Evolutionary conservation across 1,140 invertebrate species (phyloP).

Genomic region (Drosophila takahashii): DNA sequence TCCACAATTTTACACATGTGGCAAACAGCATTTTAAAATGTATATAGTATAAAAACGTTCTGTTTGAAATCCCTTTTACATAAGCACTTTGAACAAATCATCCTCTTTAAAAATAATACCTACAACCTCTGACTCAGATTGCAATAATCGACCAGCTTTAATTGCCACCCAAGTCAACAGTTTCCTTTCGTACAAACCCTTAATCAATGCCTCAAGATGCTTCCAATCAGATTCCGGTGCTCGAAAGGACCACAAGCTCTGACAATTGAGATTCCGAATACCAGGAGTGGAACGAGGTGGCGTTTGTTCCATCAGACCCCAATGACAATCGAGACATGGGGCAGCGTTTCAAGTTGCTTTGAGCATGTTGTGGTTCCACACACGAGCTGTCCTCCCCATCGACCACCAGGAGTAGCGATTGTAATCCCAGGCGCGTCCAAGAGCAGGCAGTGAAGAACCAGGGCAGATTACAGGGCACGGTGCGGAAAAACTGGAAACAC

Average conservation of each 20-base stretch:
- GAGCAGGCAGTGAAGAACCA: conserved; percentile 36
- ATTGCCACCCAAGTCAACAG: neutral
- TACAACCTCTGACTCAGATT: neutral
- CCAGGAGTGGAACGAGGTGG: conserved; percentile 11
- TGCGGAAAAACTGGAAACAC: conserved; percentile 55
- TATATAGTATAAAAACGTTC: too few species aligned
- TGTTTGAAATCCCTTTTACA: too few species aligned
- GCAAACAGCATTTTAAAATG: too few species aligned
- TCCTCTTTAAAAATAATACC: too few species aligned
- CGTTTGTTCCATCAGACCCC: conserved; percentile 11
- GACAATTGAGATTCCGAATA: conserved; percentile 66
- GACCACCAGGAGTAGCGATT: conserved; percentile 28
- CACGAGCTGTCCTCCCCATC: conserved; percentile 11
- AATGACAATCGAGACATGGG: conserved; percentile 47
- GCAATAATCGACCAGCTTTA: conserved; percentile 1
- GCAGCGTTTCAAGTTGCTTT: conserved; percentile 60
- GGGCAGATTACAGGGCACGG: conserved; percentile 60
- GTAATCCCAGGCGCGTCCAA: conserved; percentile 69
- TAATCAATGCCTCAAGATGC: conserved; percentile 31
- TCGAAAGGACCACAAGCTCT: conserved; percentile 58
- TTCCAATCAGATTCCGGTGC: conserved; percentile 32
- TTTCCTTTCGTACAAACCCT: conserved; percentile 14
- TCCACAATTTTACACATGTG: too few species aligned
- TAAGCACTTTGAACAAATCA: too few species aligned
- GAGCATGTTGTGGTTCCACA: conserved; percentile 66